Evolutionary conservation across 2,113 vertebrate genomes (phyloP), one percentile per base, ranked within the genome.

Genomic region (Proterorhinus semilunaris): DNA sequence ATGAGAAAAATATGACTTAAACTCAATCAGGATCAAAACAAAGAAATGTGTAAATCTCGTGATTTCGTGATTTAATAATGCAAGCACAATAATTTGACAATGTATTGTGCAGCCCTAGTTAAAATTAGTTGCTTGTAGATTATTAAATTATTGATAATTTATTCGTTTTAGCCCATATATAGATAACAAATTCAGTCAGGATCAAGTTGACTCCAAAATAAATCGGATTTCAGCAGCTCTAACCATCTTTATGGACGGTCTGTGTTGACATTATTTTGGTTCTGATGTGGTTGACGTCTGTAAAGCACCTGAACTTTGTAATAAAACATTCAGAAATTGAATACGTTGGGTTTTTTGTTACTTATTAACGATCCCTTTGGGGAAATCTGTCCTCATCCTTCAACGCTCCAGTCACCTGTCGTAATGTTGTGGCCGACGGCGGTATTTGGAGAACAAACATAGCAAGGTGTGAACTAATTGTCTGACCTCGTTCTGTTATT

Each of bases 231-330:
- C 13, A 27, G 10, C 27, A 58, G 27, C 27, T 12, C 3, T 51
- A 11, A 51, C 12, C 12, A 15, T 27, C 27, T 58, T 42, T 55
- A 10, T 55, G 27, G 21, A 17, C 53, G 12, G 53, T 55, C 53
- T 55, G 53, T 42, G 57, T 15, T 43, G 36, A 15, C 43, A 15
- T 15, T 15, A 36, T 43, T 6, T 43, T 43, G 49, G 36, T 43
- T 58, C 11, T 16, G 53, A 27, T 42, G 55, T 42, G 49, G 27
- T 42, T 59, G 36, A 59, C 36, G 11, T 15, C 57, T 59, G 57
- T 59, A 36, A 36, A 59, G 57, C 57, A 59, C 57, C 57, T 59
- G 15, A 59, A 59, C 57, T 59, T 59, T 8, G 13, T 59, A 43
- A 59, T 59, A 59, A 59, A 59, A 59, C 36, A 13, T 57, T 57